Base-by-base conservation (phyloP, 2,888 invertebrate genomes). In the Cephus pulcher region DNA sequence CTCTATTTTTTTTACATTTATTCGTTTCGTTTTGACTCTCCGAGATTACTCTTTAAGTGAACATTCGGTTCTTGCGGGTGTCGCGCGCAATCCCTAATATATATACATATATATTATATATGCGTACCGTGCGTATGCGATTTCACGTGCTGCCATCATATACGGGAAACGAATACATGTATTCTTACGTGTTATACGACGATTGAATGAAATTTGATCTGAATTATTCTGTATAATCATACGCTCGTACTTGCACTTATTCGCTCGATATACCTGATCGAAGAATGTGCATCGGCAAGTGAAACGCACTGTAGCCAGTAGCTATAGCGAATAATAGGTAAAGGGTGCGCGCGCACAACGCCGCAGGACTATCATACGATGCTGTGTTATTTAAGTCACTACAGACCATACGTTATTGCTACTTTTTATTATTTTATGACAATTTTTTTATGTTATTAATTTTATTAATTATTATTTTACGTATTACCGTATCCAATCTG, bases 301-400 rank as follows among this genome's bases (percentile, higher is more conserved):
- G 56, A 56, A 56, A 56, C 56, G 56, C 56, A 56, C 56, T 23
- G 56, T 56, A 56, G 56, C 56, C 56, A 23, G 56, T 56, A 56
- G 23, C 56, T 23, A 56, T 56, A 56, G 56, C 23, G 56, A 56
- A 23, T 56, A 56, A 56, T 56, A 56, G 12, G 35, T 35, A 15
- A 23, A 6, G 56, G 56, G 56, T 56, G 56, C 56, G 56, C 56
- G 56, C 56, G 80, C 78, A 80, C 76, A 75, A 79, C 77, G 80
- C 84, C 80, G 81, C 81, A 84, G 83, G 85, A 86, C 87, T 86
- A 90, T 88, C 87, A 89, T 91, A 90, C 89, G 89, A 90, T 88
- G 91, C 91, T 91, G 91, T 91, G 91, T 89, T 91, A 91, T 88
- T 90, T 91, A 90, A 91, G 91, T 91, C 91, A 91, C 86, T 90